These are phyloP conservation scores for Dolichallabes microphthalmus DNA, from an alignment of 2,113 vertebrate species.

Conservation along the genomic window DNA sequence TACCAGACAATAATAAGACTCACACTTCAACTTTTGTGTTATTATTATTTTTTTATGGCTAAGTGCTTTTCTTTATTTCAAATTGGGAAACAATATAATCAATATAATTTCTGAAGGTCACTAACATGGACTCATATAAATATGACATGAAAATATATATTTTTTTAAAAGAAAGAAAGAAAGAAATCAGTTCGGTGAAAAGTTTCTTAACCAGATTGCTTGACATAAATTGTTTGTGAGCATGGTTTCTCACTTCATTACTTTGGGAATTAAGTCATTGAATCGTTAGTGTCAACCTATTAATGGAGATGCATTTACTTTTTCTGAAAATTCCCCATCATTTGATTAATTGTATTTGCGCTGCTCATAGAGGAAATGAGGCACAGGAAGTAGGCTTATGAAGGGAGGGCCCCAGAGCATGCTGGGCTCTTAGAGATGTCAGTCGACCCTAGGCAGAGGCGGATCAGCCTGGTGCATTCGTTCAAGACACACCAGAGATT, in stretches of 20 bases:
- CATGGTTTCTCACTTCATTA: conserved; percentile 42
- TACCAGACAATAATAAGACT: not conserved
- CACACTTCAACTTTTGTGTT: too few species aligned
- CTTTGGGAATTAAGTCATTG: conserved; percentile 43
- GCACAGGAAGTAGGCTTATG: conserved; percentile 47
- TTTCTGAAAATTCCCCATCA: conserved; percentile 45
- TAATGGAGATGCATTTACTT: conserved; percentile 47
- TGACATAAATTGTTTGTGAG: conserved; percentile 1
- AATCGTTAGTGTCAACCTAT: conserved; percentile 42
- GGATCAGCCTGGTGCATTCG: conserved; percentile 39
- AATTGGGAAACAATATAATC: not conserved
- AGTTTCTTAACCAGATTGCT: not conserved
- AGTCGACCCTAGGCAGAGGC: conserved; percentile 32
- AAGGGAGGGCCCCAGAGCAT: conserved; percentile 32
- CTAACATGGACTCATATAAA: not conserved
- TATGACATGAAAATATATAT: not conserved
- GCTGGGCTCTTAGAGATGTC: conserved; percentile 30
- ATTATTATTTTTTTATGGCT: too few species aligned
- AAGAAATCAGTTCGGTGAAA: not conserved
- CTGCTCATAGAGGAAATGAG: conserved; percentile 47
- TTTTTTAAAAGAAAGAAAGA: not conserved
- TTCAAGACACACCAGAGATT: conserved; percentile 56
- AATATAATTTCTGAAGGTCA: not conserved
- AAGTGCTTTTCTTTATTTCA: not conserved
- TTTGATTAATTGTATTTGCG: conserved; percentile 54